Base-by-base conservation (phyloP, 2,888 invertebrate genomes). In the Nudaria mundana region DNA sequence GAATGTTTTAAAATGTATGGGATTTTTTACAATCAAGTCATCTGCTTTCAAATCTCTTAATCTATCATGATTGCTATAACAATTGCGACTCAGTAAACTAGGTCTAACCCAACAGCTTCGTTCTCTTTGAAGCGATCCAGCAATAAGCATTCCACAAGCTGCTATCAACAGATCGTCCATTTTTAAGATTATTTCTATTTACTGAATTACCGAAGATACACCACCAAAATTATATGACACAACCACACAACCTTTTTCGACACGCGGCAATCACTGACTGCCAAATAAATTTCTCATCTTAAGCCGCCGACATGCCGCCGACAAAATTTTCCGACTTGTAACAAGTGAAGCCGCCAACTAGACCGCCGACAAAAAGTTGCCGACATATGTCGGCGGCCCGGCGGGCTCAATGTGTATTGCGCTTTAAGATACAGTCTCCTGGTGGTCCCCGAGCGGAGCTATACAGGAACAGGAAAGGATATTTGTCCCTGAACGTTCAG, bases 301-400 rank as follows among this genome's bases (percentile, higher is more conserved):
- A 37, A 44, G 44, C 37, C 44, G 44, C 44, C 48, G 44, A 44
- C 38, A 38, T 41, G 45, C 38, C 45, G 36, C 44, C 10, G 24
- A 24, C 24, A 24, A 24, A 24, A 24, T 24, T 24, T 24, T 24
- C 10, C 47, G 43, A 43, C 43, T 47, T 47, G 35, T 32, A 43
- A 34, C 30, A 37, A 33, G 34, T 42, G 42, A 42, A 42, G 43
- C 43, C 43, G 38, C 43, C 38, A 34, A 47, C 43, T 36, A 36
- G 12, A 18, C 36, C 36, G 36, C 24, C 30, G 30, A 30, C 37
- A 30, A 35, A 35, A 37, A 37, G 36, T 29, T 37, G 29, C 30
- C 30, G 30, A 30, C 37, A 30, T 26, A 2, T 3, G 26, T 26
- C 26, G 26, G 26, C 26, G 26, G 23, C 23, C 23, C 23, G 8